phyloP scores from a whole-genome alignment of 2,888 invertebrate species.

The Uropetala carovei region DNA sequence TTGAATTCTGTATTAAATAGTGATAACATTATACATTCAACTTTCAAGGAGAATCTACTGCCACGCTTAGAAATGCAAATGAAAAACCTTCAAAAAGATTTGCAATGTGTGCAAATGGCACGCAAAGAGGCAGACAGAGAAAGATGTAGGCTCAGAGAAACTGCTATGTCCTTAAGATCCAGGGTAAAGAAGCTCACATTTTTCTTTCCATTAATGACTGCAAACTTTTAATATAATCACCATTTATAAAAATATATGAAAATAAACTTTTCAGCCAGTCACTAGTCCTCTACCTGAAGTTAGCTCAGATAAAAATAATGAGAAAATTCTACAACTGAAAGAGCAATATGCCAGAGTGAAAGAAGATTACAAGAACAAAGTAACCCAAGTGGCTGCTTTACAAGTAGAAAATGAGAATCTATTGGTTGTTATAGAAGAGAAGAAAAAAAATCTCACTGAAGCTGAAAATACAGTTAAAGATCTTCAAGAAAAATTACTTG shows the following conservation, averaged over 20 bases:
- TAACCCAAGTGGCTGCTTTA: conserved; percentile 80
- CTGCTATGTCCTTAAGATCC: conserved; percentile 6
- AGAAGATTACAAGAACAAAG: conserved; percentile 83
- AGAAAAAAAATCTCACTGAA: conserved; percentile 76
- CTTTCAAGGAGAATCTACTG: neutral
- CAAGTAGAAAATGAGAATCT: conserved; percentile 77
- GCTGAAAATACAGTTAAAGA: conserved; percentile 80
- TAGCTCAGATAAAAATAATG: conserved; percentile 14
- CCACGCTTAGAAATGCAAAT: conserved; percentile 35
- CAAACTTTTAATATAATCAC: neutral
- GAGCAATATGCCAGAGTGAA: conserved; percentile 81
- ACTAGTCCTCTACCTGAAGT: neutral
- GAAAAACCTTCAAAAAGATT: conserved; percentile 41
- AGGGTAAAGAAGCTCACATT: neutral
- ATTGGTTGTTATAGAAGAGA: conserved; percentile 74
- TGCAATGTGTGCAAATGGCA: conserved; percentile 25
- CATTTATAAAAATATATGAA: neutral
- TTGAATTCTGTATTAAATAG: neutral
- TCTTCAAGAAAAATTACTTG: conserved; percentile 77
- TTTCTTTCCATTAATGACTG: neutral
- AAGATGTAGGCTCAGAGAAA: conserved; percentile 25
- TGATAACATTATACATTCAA: neutral
- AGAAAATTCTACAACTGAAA: conserved; percentile 78
- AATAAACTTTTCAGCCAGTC: neutral
- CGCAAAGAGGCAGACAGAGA: conserved; percentile 33